A percentile compares a stretch with the other conserved stretches of the same genome.
Evolutionary conservation across 2,797 vertebrate genomes (phyloP).

Genomic region (Loriculus beryllinus): DNA sequence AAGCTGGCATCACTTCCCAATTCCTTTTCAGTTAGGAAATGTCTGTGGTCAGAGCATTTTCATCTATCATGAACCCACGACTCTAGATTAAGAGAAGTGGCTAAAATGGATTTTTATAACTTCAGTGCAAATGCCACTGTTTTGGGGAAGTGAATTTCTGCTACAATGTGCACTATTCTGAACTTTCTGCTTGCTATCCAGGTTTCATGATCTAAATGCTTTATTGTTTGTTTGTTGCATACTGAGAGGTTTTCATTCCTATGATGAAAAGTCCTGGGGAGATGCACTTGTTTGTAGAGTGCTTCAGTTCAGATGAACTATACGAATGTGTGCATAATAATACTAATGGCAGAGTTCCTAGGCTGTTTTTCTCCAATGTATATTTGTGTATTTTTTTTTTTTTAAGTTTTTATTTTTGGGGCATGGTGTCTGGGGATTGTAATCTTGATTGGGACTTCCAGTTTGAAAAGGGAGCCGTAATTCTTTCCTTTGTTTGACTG

Average conservation of each 20-base stretch:
- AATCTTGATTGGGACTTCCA: constrained; percentile 49
- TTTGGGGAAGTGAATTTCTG: constrained; percentile 58
- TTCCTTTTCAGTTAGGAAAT: constrained; percentile 36
- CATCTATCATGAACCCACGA: neutral
- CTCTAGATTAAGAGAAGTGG: constrained; percentile 49
- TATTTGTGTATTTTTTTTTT: neutral
- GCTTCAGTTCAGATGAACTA: neutral
- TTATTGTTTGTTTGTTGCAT: constrained; percentile 18
- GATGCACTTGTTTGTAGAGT: neutral
- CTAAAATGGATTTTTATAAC: constrained; percentile 52
- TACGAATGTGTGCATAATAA: neutral
- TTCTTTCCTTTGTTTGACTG: constrained; percentile 52
- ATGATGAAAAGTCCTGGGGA: neutral
- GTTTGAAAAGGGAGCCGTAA: constrained; percentile 20
- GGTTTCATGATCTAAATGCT: constrained; percentile 6
- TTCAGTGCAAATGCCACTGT: constrained; percentile 1
- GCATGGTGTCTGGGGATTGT: constrained; percentile 15
- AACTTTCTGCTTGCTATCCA: constrained; percentile 13
- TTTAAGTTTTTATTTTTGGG: neutral
- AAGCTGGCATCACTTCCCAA: constrained; percentile 20
- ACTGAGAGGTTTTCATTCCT: neutral
- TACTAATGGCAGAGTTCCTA: neutral
- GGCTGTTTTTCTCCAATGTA: neutral
- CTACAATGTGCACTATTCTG: neutral
- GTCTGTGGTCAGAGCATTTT: constrained; percentile 40